Conservation (phyloP, 2,113 vertebrate species). For the Probosciger aterrimus region DNA sequence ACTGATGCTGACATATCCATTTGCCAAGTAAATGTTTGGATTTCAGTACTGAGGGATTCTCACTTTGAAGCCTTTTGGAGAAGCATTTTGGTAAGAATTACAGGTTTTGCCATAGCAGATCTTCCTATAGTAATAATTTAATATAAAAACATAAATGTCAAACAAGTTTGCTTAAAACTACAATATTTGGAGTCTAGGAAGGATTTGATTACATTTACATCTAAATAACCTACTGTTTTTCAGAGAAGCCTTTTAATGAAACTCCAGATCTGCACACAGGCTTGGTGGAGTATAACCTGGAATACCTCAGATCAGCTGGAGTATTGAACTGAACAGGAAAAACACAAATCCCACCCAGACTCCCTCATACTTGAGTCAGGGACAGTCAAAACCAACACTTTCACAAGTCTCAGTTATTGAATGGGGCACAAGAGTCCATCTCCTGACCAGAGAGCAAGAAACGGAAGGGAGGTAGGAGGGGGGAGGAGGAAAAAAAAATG, state of each 20-base stretch:
- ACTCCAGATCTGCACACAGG: not conserved
- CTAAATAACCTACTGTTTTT: not conserved
- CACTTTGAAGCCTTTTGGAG: not conserved
- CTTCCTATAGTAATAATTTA: not conserved
- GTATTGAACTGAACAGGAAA: not conserved
- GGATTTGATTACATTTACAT: not conserved
- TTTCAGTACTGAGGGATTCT: not conserved
- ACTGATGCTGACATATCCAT: not conserved
- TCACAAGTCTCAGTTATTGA: not conserved
- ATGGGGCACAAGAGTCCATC: not conserved
- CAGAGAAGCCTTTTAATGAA: not conserved
- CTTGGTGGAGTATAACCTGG: not conserved
- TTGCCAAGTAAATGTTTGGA: not conserved
- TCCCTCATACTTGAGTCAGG: not conserved
- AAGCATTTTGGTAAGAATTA: not conserved
- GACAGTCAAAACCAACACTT: not conserved
- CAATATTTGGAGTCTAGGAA: not conserved
- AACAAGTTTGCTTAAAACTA: not conserved
- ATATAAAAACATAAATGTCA: not conserved
- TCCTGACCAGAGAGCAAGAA: not conserved
- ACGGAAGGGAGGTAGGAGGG: not conserved
- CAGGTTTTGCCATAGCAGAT: not conserved
- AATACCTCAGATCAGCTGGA: not conserved
- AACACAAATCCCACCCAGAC: not conserved
- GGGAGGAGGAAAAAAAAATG: not conserved